Percentiles rank a stretch among this genome's conserved stretches.
These are phyloP conservation scores for Aplysia californica DNA, from an alignment of 1,140 invertebrate genomes.

Conservation along the genomic window DNA sequence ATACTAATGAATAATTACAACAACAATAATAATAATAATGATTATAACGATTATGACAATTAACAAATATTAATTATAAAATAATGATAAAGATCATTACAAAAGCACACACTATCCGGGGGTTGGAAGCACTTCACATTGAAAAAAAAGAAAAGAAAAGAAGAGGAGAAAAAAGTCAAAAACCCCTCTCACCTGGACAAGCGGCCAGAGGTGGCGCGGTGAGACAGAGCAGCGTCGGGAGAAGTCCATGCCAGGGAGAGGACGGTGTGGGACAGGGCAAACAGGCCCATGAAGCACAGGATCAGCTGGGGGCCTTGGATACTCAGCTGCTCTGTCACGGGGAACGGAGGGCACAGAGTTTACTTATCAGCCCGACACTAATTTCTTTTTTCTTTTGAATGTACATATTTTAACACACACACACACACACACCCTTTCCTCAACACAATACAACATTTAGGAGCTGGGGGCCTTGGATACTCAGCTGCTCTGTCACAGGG, in stretches of 20 bases:
- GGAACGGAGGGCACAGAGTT: neutral
- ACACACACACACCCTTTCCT: neutral
- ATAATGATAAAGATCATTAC: neutral
- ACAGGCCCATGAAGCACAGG: constrained; percentile 5
- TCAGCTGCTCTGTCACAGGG: neutral
- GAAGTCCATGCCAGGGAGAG: neutral
- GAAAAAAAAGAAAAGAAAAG: neutral
- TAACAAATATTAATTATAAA: too few relatives aligned
- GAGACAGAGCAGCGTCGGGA: neutral
- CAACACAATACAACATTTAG: too few relatives aligned
- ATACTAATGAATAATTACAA: too few relatives aligned
- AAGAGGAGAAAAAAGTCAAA: too few relatives aligned
- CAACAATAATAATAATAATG: too few relatives aligned
- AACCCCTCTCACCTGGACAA: neutral
- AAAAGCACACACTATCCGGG: neutral
- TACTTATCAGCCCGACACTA: neutral
- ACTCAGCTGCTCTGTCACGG: neutral
- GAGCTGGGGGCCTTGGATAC: neutral
- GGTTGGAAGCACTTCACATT: neutral
- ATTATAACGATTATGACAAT: too few relatives aligned
- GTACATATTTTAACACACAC: neutral
- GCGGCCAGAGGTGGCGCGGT: neutral
- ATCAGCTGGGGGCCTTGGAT: neutral
- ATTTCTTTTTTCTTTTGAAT: neutral
- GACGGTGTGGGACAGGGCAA: neutral